Evolutionary conservation across 2,113 vertebrate genomes (phyloP).

Genomic region (Mola mola): DNA sequence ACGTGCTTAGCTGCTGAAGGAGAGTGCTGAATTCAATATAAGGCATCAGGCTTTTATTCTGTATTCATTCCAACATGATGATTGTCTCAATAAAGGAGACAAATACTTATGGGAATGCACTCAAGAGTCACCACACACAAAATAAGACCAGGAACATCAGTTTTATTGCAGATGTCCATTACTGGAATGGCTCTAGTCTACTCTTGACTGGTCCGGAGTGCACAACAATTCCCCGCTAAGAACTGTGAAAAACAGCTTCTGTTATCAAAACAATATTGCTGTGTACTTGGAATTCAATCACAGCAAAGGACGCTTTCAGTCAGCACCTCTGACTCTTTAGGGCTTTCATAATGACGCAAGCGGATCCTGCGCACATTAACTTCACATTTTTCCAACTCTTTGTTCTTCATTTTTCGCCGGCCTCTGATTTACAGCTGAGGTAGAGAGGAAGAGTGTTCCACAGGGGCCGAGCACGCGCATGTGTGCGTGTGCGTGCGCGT

Average conservation of each 20-base stretch:
- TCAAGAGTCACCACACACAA: slow-evolving; percentile 2
- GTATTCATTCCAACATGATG: slow-evolving; percentile 14
- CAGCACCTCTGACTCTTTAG: slow-evolving; percentile 28
- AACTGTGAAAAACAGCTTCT: slow-evolving; percentile 27
- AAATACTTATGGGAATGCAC: slow-evolving; percentile 6
- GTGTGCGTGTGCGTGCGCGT: slow-evolving; percentile 1
- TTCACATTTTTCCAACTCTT: slow-evolving; percentile 38
- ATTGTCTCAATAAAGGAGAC: slow-evolving; percentile 18
- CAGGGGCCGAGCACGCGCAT: not conserved
- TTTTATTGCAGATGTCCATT: slow-evolving; percentile 36
- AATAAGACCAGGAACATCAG: slow-evolving; percentile 29
- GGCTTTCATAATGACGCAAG: slow-evolving; percentile 40
- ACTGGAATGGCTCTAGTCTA: slow-evolving; percentile 38
- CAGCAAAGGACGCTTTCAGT: slow-evolving; percentile 14
- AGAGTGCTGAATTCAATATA: slow-evolving; percentile 34
- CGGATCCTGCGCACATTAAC: slow-evolving; percentile 35
- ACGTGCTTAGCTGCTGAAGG: slow-evolving; percentile 20
- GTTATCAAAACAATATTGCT: slow-evolving; percentile 45
- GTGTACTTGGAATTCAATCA: slow-evolving; percentile 53
- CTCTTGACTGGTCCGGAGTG: slow-evolving; percentile 35
- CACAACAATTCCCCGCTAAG: slow-evolving; percentile 16
- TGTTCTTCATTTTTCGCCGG: slow-evolving; percentile 26
- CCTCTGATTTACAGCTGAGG: slow-evolving; percentile 65
- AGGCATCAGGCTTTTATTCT: slow-evolving; percentile 28
- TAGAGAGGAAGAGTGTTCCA: slow-evolving; percentile 59